Base-by-base conservation (phyloP, 1,140 invertebrate genomes). In the Zaprionus ornatus region DNA sequence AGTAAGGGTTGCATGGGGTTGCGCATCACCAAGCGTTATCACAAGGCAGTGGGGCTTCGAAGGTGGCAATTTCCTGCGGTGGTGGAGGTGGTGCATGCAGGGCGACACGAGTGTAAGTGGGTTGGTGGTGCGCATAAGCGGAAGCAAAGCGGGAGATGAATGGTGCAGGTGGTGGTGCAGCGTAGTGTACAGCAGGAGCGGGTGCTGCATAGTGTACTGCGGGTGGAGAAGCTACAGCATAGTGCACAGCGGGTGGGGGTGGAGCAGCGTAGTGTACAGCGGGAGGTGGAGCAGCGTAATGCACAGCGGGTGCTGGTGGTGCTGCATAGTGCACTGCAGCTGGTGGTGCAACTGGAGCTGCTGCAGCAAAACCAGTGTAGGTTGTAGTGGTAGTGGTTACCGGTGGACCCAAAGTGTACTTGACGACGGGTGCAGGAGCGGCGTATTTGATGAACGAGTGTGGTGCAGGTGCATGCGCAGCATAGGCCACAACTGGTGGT, bases 341-440 rank as follows among this genome's bases (percentile, higher is more conserved):
- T n/a, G 66, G 54, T 32, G 71, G 42, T n/a, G 71, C 13, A 23
- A 10, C 35, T 35, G 32, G 32, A 13, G 71, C 23, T 4, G 80
- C 35, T 27, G 80, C 72, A 29, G 80, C 79, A 40, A 82, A 84
- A 15, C 86, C 81, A 0, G 75, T 13, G 40, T 90, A 90, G 0
- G 85, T 90, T 2, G 85, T 90, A 9, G 86, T 90, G 4, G 85
- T 90, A 4, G 85, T 90, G 27, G 85, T 90, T 4, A 90, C 79
- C 2, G 85, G 85, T 12, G 86, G 17, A 5, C 85, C 85, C 15
- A 90, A 25, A 13, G 81, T 79, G 56, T 85, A 85, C 52, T 85
- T 90, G 7, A 90, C 64, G 4, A 74, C 61, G 1, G 85, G 85
- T 7, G 77, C 66, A 1, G 74, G 55, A 5, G 74, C 65, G 12